Percentiles rank a stretch among this genome's conserved stretches.
These are phyloP conservation scores for Heliocidaris tuberculata DNA, from an alignment of 35 echinoderm and acorn worm genomes.

Conservation along the genomic window DNA sequence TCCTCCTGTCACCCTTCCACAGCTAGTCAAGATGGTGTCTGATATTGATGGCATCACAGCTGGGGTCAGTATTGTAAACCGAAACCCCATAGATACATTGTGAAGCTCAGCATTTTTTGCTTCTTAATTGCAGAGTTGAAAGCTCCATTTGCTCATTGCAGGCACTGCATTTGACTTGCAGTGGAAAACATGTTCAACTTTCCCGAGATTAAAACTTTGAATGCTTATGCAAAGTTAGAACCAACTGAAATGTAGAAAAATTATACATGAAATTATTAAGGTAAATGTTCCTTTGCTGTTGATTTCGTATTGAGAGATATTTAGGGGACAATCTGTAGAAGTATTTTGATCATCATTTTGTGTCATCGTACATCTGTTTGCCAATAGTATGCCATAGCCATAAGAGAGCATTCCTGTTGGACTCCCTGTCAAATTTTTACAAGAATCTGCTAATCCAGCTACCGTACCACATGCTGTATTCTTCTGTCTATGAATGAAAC, in stretches of 20 bases:
- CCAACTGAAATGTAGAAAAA: not conserved
- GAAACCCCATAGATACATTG: too few species aligned
- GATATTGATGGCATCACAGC: slow-evolving; percentile 72
- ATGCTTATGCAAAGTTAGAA: not conserved
- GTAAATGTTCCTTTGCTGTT: not conserved
- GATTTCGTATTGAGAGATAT: not conserved
- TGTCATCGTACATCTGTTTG: not conserved
- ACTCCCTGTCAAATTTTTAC: not conserved
- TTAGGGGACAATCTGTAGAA: too few species aligned
- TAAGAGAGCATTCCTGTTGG: not conserved
- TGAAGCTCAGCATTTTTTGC: too few species aligned
- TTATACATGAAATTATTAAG: not conserved
- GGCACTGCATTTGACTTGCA: not conserved
- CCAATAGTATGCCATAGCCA: not conserved
- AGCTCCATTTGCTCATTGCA: not conserved
- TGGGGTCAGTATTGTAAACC: slow-evolving; percentile 41
- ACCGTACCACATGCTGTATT: not conserved
- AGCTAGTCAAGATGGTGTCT: slow-evolving; percentile 77
- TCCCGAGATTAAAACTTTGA: too few species aligned
- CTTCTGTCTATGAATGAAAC: not conserved
- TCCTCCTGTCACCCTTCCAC: slow-evolving; percentile 67
- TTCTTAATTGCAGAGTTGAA: too few species aligned
- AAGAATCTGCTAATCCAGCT: not conserved
- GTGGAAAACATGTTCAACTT: not conserved
- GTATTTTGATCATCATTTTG: not conserved